Evolutionary conservation across 2,888 invertebrate genomes (phyloP).

Genomic region (Drosophila suboccidentalis): DNA sequence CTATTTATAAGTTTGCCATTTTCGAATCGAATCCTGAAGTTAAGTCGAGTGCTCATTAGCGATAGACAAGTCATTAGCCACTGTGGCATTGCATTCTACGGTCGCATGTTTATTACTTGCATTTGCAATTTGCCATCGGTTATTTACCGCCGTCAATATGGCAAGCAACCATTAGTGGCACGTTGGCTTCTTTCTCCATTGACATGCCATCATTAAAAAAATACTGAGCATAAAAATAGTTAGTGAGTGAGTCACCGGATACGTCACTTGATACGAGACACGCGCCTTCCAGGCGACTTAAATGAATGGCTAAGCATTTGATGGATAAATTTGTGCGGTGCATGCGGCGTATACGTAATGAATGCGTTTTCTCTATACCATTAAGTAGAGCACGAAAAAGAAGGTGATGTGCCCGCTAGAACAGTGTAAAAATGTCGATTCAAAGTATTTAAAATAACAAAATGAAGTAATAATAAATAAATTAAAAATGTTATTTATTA

Average conservation of each 20-base stretch:
- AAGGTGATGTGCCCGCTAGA: not conserved
- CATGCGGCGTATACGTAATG: constrained; percentile 32
- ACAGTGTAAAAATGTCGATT: not conserved
- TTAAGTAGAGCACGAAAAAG: not conserved
- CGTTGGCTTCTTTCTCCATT: constrained; percentile 28
- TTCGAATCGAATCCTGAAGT: not conserved
- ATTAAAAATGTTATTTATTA: too few species aligned
- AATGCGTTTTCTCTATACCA: not conserved
- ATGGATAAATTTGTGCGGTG: constrained; percentile 1
- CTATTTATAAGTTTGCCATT: not conserved
- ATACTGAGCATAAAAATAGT: not conserved
- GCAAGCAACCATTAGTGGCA: constrained; percentile 51
- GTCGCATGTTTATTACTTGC: constrained; percentile 48
- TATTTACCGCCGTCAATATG: constrained; percentile 50
- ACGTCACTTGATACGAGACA: constrained; percentile 33
- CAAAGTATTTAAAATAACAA: not conserved
- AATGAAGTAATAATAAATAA: not conserved
- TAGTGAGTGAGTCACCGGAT: constrained; percentile 34
- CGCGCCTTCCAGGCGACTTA: constrained; percentile 30
- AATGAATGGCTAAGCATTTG: constrained; percentile 22
- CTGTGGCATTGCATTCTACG: constrained; percentile 23
- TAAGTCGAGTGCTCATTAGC: constrained; percentile 48
- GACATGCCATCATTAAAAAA: constrained; percentile 29
- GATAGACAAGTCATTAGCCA: constrained; percentile 30
- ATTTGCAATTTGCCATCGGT: constrained; percentile 21